phyloP scores from a whole-genome alignment of 2,797 vertebrate genomes.

The Ispidina picta region DNA sequence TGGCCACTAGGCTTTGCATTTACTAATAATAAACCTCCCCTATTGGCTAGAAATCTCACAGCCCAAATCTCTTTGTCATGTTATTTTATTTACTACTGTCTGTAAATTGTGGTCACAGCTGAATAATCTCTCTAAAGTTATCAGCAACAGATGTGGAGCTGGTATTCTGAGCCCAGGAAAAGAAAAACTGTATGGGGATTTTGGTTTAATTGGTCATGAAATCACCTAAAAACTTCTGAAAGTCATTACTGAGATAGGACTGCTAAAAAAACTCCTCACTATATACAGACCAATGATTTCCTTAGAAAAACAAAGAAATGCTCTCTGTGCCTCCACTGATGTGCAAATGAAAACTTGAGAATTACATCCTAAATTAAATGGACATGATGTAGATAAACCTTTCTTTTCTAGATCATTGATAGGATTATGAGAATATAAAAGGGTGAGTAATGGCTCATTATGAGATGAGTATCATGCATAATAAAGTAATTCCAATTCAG shows the following conservation, averaged over 20 bases:
- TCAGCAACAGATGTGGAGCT: background rate
- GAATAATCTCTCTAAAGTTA: background rate
- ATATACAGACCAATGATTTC: background rate
- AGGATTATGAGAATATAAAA: slow-evolving; percentile 53
- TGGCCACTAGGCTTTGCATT: background rate
- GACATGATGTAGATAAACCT: slow-evolving; percentile 30
- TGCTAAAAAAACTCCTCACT: background rate
- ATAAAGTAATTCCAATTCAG: slow-evolving; percentile 58
- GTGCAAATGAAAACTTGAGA: slow-evolving; percentile 19
- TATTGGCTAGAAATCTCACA: background rate
- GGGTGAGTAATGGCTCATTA: slow-evolving; percentile 50
- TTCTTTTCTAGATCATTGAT: slow-evolving; percentile 55
- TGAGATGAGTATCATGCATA: slow-evolving; percentile 32
- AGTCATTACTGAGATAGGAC: background rate
- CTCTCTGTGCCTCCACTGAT: background rate
- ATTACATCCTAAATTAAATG: background rate
- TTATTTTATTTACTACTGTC: background rate
- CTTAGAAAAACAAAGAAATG: slow-evolving; percentile 30
- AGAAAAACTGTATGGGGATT: background rate
- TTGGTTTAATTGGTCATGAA: slow-evolving; percentile 48
- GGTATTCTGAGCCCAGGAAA: background rate
- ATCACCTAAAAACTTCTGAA: slow-evolving; percentile 29
- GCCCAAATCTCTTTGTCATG: background rate
- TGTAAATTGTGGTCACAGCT: background rate
- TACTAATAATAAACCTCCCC: background rate